phyloP scores from a whole-genome alignment of 2,113 vertebrate genomes.

The Odontesthes bonariensis region DNA sequence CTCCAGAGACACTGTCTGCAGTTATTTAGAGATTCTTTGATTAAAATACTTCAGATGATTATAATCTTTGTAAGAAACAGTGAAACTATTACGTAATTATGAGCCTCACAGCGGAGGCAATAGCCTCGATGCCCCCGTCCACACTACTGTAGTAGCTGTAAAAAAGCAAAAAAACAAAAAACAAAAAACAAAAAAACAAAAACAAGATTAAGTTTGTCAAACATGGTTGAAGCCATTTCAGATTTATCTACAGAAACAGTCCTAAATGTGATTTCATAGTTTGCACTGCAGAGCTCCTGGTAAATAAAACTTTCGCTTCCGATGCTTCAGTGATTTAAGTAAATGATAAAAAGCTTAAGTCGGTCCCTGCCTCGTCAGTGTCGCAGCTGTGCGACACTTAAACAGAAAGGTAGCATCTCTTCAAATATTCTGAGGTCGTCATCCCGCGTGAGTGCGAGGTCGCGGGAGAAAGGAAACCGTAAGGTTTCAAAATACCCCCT shows the following conservation, averaged over 20 bases:
- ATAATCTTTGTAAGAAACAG: slow-evolving; percentile 49
- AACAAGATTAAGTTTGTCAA: not conserved
- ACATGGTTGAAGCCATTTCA: not conserved
- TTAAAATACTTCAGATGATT: slow-evolving; percentile 62
- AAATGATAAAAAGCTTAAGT: slow-evolving; percentile 22
- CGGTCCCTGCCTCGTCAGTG: slow-evolving; percentile 8
- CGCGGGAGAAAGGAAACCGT: slow-evolving; percentile 13
- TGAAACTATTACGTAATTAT: slow-evolving; percentile 44
- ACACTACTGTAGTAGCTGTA: slow-evolving; percentile 10
- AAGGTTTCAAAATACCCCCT: slow-evolving; percentile 14
- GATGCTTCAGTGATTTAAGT: not conserved
- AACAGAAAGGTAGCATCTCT: slow-evolving; percentile 10
- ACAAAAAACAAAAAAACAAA: no score
- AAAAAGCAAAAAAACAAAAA: not conserved
- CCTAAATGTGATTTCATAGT: slow-evolving; percentile 9
- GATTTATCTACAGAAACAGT: slow-evolving; percentile 4
- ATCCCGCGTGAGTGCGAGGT: not conserved
- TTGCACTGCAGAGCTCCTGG: slow-evolving; percentile 6
- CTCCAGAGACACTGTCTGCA: slow-evolving; percentile 60
- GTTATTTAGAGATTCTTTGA: slow-evolving; percentile 55
- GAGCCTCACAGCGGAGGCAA: slow-evolving; percentile 34
- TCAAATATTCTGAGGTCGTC: slow-evolving; percentile 33
- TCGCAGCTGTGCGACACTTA: slow-evolving; percentile 34
- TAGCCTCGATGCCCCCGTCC: slow-evolving; percentile 44
- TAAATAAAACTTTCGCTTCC: slow-evolving; percentile 26